A percentile compares a stretch with the other conserved stretches of the same genome.
Conservation (phyloP, 1,140 invertebrate genomes). For the Gonioctena quinquepunctata region DNA sequence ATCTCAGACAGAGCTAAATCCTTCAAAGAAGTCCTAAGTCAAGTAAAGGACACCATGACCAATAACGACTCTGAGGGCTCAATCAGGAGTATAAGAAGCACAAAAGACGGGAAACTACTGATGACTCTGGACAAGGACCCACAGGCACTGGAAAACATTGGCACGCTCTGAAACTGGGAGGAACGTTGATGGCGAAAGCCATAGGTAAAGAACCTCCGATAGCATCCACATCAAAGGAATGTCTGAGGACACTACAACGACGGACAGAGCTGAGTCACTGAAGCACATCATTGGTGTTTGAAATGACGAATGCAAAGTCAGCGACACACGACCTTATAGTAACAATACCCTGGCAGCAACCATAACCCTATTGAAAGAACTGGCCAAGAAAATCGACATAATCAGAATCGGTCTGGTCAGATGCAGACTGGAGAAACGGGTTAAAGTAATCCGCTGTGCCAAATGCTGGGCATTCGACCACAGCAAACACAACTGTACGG, state of each 20-base stretch:
- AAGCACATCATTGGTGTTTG: neutral
- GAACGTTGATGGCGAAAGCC: neutral
- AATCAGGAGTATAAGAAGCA: slow-evolving; percentile 14
- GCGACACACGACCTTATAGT: slow-evolving; percentile 11
- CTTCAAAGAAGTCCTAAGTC: neutral
- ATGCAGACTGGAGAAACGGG: slow-evolving; percentile 24
- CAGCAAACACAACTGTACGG: slow-evolving; percentile 8
- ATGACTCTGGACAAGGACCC: slow-evolving; percentile 9
- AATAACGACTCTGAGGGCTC: neutral
- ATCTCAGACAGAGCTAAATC: neutral
- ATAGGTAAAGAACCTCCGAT: neutral
- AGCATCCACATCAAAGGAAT: neutral
- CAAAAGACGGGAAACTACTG: slow-evolving; percentile 17
- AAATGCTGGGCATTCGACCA: slow-evolving; percentile 33
- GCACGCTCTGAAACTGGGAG: neutral
- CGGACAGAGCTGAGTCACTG: slow-evolving; percentile 15
- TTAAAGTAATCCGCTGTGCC: slow-evolving; percentile 17
- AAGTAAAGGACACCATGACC: slow-evolving; percentile 1
- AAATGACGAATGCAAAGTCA: neutral
- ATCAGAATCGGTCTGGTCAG: slow-evolving; percentile 20
- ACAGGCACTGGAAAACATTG: neutral
- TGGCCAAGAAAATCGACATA: neutral
- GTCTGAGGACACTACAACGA: slow-evolving; percentile 6
- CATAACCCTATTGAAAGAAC: neutral
- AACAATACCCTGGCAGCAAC: slow-evolving; percentile 19